A percentile compares a stretch with the other conserved stretches of the same genome.
Conservation (phyloP, 2,113 vertebrate species). For the Cricetomys ansorgei region DNA sequence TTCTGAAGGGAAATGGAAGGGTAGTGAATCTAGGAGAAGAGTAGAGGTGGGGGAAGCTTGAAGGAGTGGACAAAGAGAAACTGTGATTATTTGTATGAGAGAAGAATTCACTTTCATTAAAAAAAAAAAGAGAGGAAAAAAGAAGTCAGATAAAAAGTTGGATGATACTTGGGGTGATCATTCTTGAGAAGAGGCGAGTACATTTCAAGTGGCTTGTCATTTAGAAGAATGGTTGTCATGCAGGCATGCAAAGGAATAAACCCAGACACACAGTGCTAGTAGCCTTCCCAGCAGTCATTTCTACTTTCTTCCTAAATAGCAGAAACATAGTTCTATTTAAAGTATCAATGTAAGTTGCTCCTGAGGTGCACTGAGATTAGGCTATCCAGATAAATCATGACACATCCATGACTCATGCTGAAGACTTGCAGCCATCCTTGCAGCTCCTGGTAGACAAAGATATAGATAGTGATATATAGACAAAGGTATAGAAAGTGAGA, state of each 20-base stretch:
- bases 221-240: background rate
- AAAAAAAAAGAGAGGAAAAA: too few species aligned
- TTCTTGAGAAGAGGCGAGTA: background rate
- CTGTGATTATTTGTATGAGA: too few species aligned
- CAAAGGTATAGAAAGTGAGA: background rate
- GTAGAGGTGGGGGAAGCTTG: too few species aligned
- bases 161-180: background rate
- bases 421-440: background rate
- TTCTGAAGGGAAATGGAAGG: too few species aligned
- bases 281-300: background rate
- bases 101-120: too few species aligned
- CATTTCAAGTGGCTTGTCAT: background rate
- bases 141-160: background rate
- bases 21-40: too few species aligned
- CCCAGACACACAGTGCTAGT: background rate
- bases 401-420: background rate
- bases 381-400: slow-evolving; percentile 7
- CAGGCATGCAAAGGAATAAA: background rate
- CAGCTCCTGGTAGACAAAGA: background rate
- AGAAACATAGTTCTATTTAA: slow-evolving; percentile 26
- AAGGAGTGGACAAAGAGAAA: too few species aligned
- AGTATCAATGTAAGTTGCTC: background rate
- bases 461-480: too few species aligned
- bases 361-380: background rate
- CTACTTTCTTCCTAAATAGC: background rate